Evolutionary conservation across 1,140 invertebrate genomes (phyloP), one percentile per base, ranked within the genome.

Genomic region (Pseudobourletiella spinata): DNA sequence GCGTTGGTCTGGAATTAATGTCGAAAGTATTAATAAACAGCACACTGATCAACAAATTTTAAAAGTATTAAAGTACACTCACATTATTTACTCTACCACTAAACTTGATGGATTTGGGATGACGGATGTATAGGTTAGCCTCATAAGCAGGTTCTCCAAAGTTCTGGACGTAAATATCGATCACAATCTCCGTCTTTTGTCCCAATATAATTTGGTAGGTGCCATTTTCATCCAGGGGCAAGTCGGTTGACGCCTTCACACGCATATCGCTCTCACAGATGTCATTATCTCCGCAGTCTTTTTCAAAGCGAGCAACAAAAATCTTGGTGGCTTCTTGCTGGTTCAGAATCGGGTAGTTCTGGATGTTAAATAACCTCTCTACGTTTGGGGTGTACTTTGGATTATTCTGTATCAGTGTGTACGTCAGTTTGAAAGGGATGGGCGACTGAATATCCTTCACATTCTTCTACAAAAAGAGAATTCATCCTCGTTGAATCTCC

Each of bases 281-380:
- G 70, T 93, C 89, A 73, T 96, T 90, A 0, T 81, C 76, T 6
- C 91, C 93, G 73, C 93, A 98, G 72, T 96, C 90, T 76, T 95
- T 95, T 56, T 91, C 83, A 77, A 98, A 95, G 24, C 84, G 86
- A 2, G 88, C 91, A 71, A 86, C 81, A 70, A 95, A 94, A 3
- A 84, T 77, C 67, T 85, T 84, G 11, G 83, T 83, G 0, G 91
- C 89, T 73, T 88, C 84, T 63, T 88, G 88, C 66, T 90, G 86
- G 76, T 95, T 93, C 15, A 95, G 75, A 55, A 95, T 92, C 0
- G 93, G 91, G 67, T 86, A 88, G 39, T 84, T 79, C 59, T 86
- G 85, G 24, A 94, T 83, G 28, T 86, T 82, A 0, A 86, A 84
- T 4, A 90, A 71, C 0, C 76, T 74, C 6, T 76, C 72, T 0